A percentile compares a stretch with the other conserved stretches of the same genome.
phyloP scores from a whole-genome alignment of 2,797 vertebrate genomes.

The Schizothorax lantsangensis region DNA sequence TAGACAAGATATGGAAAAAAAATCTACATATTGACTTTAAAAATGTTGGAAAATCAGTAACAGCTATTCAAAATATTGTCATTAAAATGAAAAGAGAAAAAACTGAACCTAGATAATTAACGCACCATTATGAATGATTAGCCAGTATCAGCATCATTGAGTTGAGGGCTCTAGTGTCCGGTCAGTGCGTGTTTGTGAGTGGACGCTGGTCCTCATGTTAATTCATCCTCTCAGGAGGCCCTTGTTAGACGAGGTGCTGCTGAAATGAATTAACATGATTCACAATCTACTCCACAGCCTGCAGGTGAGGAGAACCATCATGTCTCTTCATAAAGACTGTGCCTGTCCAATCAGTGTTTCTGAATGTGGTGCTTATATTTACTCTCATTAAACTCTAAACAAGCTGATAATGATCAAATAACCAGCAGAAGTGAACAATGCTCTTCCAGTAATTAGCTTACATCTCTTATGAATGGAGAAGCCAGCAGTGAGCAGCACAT shows the following conservation, averaged over 20 bases:
- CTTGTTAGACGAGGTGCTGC: conserved; percentile 18
- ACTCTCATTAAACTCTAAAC: conserved; percentile 6
- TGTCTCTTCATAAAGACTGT: not conserved
- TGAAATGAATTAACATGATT: conserved; percentile 20
- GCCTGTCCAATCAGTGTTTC: not conserved
- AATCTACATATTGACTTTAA: not conserved
- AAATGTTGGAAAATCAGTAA: not conserved
- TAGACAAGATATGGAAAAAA: not conserved
- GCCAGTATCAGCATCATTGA: not conserved
- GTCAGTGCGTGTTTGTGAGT: not conserved
- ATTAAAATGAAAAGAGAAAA: not conserved
- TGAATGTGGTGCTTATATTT: not conserved
- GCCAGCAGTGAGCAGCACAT: not conserved
- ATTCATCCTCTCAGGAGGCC: conserved; percentile 25
- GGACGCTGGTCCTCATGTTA: conserved; percentile 9
- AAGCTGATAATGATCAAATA: not conserved
- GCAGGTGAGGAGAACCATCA: not conserved
- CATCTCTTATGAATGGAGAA: conserved; percentile 7
- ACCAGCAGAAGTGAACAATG: not conserved
- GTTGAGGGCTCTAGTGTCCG: not conserved
- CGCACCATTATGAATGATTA: not conserved
- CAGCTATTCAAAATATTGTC: not conserved
- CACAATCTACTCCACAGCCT: conserved; percentile 18
- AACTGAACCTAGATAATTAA: not conserved
- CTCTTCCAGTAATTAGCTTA: conserved; percentile 24